Percentiles rank a stretch among this genome's conserved stretches.
Evolutionary conservation across 35 echinoderm and acorn worm species (phyloP).

Genomic region (Acanthaster planci): DNA sequence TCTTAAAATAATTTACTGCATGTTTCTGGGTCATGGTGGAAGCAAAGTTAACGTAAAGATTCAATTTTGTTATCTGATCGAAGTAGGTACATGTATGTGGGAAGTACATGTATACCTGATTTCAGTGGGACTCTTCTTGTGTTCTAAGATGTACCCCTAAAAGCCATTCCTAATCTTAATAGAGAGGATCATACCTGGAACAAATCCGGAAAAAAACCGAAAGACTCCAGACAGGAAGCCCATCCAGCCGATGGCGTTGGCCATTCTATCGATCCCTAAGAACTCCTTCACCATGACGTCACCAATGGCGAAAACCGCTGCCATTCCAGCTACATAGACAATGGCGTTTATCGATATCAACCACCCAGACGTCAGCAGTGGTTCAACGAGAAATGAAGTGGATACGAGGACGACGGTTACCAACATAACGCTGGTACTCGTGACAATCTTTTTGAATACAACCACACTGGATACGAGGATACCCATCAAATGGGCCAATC

Average conservation of each 20-base stretch:
- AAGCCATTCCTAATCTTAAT: too few relatives aligned
- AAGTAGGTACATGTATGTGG: too few relatives aligned
- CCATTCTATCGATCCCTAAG: neutral
- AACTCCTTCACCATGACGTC: slow-evolving; percentile 9
- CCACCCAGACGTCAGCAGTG: neutral
- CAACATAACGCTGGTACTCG: neutral
- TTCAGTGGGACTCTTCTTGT: too few relatives aligned
- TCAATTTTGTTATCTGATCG: too few relatives aligned
- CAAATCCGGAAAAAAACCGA: neutral
- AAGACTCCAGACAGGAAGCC: neutral
- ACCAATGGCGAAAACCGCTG: neutral
- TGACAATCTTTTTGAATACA: slow-evolving; percentile 1
- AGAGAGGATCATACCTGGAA: neutral
- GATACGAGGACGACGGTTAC: neutral
- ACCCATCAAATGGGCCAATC: neutral
- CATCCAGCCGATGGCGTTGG: slow-evolving; percentile 2
- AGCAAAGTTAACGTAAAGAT: too few relatives aligned
- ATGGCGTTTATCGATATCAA: neutral
- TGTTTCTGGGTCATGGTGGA: too few relatives aligned
- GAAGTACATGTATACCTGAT: too few relatives aligned
- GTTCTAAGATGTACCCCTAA: too few relatives aligned
- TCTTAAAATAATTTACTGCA: too few relatives aligned
- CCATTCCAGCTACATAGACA: neutral
- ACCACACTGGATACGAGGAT: neutral
- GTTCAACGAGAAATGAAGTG: neutral